Conservation (phyloP, 1,140 invertebrate genomes). For the Tribolium castaneum region DNA sequence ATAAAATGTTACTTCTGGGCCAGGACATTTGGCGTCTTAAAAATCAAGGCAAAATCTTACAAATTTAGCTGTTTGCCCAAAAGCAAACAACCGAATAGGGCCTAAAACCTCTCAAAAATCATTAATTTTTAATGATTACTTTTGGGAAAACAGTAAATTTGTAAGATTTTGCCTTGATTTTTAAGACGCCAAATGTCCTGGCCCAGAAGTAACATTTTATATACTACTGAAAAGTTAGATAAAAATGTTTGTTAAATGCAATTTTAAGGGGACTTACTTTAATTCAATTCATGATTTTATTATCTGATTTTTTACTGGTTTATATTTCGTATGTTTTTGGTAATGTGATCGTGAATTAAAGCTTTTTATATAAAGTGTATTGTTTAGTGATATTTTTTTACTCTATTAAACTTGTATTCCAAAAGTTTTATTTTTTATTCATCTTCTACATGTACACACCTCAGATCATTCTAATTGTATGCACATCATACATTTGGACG, state of each 20-base stretch:
- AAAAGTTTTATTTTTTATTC: conserved; percentile 43
- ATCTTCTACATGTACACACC: conserved; percentile 11
- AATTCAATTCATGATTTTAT: conserved; percentile 39
- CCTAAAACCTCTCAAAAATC: conserved; percentile 10
- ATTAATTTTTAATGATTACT: too few relatives aligned
- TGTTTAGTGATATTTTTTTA: conserved; percentile 64
- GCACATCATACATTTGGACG: conserved; percentile 3
- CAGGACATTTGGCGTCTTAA: neutral
- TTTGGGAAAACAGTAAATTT: too few relatives aligned
- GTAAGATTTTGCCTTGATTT: neutral
- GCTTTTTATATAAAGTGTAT: conserved; percentile 63
- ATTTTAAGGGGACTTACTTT: conserved; percentile 49
- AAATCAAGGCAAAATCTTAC: neutral
- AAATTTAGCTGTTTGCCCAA: conserved; percentile 19
- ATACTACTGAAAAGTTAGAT: too few relatives aligned
- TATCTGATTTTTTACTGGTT: conserved; percentile 48
- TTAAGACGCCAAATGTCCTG: neutral
- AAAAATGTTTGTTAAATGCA: conserved; percentile 48
- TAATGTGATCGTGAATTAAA: conserved; percentile 62
- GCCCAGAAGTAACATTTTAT: neutral
- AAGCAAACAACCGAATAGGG: conserved; percentile 16
- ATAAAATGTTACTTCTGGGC: neutral
- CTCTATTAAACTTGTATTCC: conserved; percentile 63
- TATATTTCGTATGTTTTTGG: conserved; percentile 56
- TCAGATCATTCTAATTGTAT: conserved; percentile 1